Conservation (phyloP, 2,888 invertebrate species). For the Thecocarcelia acutangulata region DNA sequence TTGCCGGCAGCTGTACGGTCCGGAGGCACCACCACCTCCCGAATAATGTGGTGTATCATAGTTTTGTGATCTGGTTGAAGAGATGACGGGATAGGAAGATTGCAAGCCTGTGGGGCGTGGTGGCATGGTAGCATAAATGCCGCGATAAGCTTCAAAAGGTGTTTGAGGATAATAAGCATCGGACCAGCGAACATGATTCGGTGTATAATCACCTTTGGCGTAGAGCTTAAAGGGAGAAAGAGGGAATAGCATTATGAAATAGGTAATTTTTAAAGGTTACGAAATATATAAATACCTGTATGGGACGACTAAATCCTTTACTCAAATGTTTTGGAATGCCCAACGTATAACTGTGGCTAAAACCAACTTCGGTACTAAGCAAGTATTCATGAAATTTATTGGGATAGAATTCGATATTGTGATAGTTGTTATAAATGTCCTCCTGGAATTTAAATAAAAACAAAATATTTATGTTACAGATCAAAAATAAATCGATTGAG, state of each 20-base stretch:
- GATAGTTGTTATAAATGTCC: constrained; percentile 92
- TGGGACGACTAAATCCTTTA: constrained; percentile 93
- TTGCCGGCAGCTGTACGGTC: constrained; percentile 81
- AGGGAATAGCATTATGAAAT: no score
- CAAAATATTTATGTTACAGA: not conserved
- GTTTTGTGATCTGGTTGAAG: constrained; percentile 77
- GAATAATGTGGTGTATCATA: constrained; percentile 79
- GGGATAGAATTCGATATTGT: constrained; percentile 92
- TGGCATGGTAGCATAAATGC: constrained; percentile 83
- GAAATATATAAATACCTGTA: constrained; percentile 82
- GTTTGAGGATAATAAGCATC: constrained; percentile 85
- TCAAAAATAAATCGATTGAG: no score
- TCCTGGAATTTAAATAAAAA: constrained; percentile 84
- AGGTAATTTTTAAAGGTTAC: no score
- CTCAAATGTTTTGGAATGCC: constrained; percentile 91
- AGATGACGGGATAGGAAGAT: constrained; percentile 73
- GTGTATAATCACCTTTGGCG: constrained; percentile 85
- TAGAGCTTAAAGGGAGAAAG: constrained; percentile 80
- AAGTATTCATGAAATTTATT: constrained; percentile 96
- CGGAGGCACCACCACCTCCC: constrained; percentile 75
- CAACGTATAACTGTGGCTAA: constrained; percentile 92
- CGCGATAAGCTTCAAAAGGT: constrained; percentile 84
- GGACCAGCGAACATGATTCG: constrained; percentile 85
- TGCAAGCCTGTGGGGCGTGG: constrained; percentile 76
- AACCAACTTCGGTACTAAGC: constrained; percentile 94